These are phyloP conservation scores for Platorchestia sp. DNA, from an alignment of 1,140 invertebrate species.

Conservation along the genomic window DNA sequence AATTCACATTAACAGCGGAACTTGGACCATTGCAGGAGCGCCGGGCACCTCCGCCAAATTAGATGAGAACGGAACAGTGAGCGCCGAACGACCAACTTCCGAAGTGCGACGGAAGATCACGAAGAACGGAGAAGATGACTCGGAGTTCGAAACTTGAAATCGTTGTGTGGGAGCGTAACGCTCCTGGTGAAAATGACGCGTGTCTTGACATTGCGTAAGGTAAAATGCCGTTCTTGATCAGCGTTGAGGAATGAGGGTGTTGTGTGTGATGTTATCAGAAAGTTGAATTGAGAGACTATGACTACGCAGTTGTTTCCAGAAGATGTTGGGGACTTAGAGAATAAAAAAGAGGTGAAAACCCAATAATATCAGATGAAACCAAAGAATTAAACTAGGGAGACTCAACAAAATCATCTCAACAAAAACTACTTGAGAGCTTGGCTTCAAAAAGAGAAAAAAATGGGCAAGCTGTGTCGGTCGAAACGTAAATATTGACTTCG, in stretches of 20 bases:
- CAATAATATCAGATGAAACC: background rate
- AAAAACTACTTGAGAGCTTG: too few relatives aligned
- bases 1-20: constrained; percentile 42
- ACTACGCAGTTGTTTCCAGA: background rate
- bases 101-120: background rate
- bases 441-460: too few relatives aligned
- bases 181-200: background rate
- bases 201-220: too few relatives aligned
- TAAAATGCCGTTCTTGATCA: too few relatives aligned
- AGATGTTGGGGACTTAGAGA: background rate
- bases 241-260: too few relatives aligned
- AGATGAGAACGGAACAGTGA: background rate
- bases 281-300: background rate
- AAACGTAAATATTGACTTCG: too few relatives aligned
- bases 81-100: background rate
- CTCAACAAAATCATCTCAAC: background rate
- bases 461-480: too few relatives aligned
- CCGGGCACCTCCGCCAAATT: background rate
- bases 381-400: background rate
- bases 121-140: background rate
- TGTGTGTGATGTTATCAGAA: too few relatives aligned
- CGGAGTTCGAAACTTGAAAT: background rate
- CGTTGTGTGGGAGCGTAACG: background rate
- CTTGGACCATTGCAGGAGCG: constrained; percentile 10
- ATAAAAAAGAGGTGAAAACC: background rate